Percentiles rank a stretch among this genome's conserved stretches.
phyloP scores from a whole-genome alignment of 2,888 invertebrate species.

The Linnaemya vulpina region DNA sequence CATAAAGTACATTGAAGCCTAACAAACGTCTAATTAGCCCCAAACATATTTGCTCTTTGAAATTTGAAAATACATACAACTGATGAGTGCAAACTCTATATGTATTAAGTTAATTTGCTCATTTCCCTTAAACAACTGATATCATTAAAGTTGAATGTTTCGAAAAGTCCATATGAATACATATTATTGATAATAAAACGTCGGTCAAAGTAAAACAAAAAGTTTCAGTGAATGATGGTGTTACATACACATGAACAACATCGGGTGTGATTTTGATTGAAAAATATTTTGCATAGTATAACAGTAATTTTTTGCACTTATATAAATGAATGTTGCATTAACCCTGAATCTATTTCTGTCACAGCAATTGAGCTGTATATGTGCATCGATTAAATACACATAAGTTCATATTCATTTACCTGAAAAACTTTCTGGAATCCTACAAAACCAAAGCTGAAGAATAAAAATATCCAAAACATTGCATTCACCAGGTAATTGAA shows the following conservation, averaged over 20 bases:
- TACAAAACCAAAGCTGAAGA: constrained; percentile 78
- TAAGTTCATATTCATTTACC: constrained; percentile 74
- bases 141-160: background rate
- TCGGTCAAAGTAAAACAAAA: background rate
- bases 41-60: too few relatives aligned
- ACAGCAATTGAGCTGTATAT: constrained; percentile 22
- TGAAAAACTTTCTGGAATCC: constrained; percentile 81
- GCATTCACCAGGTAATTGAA: constrained; percentile 81
- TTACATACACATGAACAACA: background rate
- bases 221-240: background rate
- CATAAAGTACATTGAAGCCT: too few relatives aligned
- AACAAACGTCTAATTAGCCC: too few relatives aligned
- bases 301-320: constrained; percentile 26
- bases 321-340: constrained; percentile 42
- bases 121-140: too few relatives aligned
- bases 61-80: too few relatives aligned
- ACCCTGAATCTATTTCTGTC: constrained; percentile 67
- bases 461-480: constrained; percentile 82
- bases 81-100: too few relatives aligned
- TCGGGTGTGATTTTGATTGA: constrained; percentile 8
- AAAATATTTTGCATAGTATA: constrained; percentile 4
- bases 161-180: background rate
- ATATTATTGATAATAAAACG: background rate
- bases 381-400: constrained; percentile 19
- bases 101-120: too few relatives aligned